Evolutionary conservation across 2,797 vertebrate species (phyloP), one percentile per base, ranked within the genome.

Genomic region (Pipistrellus pipistrellus): DNA sequence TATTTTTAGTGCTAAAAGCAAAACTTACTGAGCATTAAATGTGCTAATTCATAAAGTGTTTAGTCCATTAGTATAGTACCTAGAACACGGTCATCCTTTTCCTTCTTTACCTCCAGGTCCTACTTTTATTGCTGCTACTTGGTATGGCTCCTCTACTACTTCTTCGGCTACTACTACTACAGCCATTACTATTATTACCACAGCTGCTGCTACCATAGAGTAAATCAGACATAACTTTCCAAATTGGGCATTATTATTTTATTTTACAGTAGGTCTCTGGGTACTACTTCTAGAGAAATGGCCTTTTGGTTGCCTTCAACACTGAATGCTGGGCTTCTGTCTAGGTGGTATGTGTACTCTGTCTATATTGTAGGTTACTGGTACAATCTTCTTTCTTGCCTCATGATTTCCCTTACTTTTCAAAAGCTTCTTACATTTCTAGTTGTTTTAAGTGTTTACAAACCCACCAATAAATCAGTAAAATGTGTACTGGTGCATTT

Each of bases 191-290:
- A 68, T 68, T 68, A n/a, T 68, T 17, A 35, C 32, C 4, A 15
- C 10, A 25, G n/a, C 11, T 30, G 4, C 21, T 35, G 0, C 38
- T 44, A 0, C 57, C 18, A 4, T 3, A 69, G 32, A 6, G 11
- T 21, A 38, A 66, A 30, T 59, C 66, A n/a, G 23, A 59, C 27
- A 4, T 12, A 80, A 77, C 7, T 0, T 35, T 59, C 81, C 71
- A 68, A 48, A 57, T 10, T 32, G 20, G 69, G 1, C 4, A 35
- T 18, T 68, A 30, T 66, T 82, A 6, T 25, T 82, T 73, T 48
- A 38, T 68, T 85, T 85, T 80, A 51, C 27, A 13, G 51, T 55
- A 11, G 3, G 3, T 21, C 32, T 27, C 11, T 32, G 2, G 75
- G 14, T 44, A 15, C 4, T 59, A 13, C 38, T 76, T 85, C 10